A percentile compares a stretch with the other conserved stretches of the same genome.
Conservation (phyloP, 2,797 vertebrate species). For the Lemur catta region DNA sequence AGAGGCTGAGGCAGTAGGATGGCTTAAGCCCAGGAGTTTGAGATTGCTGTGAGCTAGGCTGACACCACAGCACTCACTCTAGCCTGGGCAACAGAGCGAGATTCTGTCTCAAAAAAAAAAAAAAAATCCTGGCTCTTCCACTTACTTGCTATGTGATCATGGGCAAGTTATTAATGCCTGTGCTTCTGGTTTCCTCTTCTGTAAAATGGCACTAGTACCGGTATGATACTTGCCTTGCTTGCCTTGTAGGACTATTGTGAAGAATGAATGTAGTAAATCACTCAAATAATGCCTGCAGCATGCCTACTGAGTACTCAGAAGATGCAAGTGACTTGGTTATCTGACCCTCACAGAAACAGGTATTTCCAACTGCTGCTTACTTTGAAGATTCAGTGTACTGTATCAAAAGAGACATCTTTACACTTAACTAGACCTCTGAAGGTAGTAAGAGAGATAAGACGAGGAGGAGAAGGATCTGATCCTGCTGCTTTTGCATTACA, state of each 20-base stretch:
- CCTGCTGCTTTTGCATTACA: neutral
- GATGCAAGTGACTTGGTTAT: neutral
- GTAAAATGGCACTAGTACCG: neutral
- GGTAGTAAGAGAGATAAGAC: neutral
- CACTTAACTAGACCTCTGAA: neutral
- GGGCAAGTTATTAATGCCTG: neutral
- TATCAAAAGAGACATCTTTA: neutral
- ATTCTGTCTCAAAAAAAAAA: no score
- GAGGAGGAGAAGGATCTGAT: neutral
- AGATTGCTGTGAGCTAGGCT: no score
- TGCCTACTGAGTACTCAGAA: neutral
- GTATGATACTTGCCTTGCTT: neutral
- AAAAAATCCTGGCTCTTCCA: neutral
- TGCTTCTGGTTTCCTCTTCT: neutral
- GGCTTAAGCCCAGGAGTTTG: no score
- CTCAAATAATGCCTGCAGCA: neutral
- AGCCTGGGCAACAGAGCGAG: no score
- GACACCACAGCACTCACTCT: no score
- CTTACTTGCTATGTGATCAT: neutral
- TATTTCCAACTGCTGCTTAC: neutral
- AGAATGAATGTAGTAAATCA: neutral
- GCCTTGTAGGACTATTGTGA: neutral
- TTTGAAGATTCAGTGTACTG: neutral
- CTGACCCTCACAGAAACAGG: neutral
- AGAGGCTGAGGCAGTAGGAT: no score